Base-by-base conservation (phyloP, 2,797 vertebrate species). In the Bryconaethiops microstoma region DNA sequence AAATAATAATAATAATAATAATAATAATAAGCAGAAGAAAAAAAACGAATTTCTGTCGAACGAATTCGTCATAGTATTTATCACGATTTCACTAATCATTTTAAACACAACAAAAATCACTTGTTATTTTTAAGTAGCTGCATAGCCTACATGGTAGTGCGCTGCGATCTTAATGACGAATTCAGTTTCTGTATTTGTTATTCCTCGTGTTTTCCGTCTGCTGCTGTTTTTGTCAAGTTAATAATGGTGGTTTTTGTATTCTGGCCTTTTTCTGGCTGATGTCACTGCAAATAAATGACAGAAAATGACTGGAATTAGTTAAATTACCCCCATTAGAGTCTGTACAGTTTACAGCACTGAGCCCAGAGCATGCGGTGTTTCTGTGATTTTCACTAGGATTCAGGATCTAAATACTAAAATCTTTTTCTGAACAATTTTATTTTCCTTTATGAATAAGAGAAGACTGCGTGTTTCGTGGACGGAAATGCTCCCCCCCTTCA, bases 301-400 rank as follows among this genome's bases (percentile, higher is more conserved):
- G 55, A 59, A 60, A 60, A 60, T 60, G 9, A 60, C 59, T 60
- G 59, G 25, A 60, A 60, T 85, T 76, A 76, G 62, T 0, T 2
- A 77, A 85, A 80, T 82, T 77, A 74, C 77, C 73, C 69, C 0
- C 59, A 77, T 80, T 40, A 57, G 50, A 19, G 23, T n/a, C 29
- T 29, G 23, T 52, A 71, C 10, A 48, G 40, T 64, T 70, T 77
- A 17, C 64, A 16, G n/a, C n/a, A 65, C 35, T 35, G 35, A 35
- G 45, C 45, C 12, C 7, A 48, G 7, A 48, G 5, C 45, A 2
- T 77, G 29, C 71, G 74, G 29, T 4, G 6, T 78, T 62, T 64
- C 42, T 2, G 21, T 25, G 13, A 13, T 29, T 62, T 25, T 62
- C 9, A 62, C 59, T 13, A 23, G 5, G 21, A 29, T 62, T 13